phyloP scores from a whole-genome alignment of 2,888 invertebrate species.

The Drosophila acutilabella region DNA sequence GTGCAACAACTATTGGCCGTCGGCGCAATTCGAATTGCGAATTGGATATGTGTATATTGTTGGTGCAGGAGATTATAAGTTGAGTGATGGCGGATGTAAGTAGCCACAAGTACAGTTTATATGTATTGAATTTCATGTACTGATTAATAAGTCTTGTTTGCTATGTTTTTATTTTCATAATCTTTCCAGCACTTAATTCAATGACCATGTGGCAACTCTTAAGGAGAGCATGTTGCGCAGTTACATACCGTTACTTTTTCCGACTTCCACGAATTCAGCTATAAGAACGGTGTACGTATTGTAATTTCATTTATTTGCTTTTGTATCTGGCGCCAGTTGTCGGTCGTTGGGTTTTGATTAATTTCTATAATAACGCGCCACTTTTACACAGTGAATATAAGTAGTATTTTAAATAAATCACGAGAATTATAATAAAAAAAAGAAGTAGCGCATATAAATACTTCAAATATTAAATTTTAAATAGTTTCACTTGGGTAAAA shows the following conservation, averaged over 20 bases:
- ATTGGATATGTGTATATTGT: constrained; percentile 18
- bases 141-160: constrained; percentile 35
- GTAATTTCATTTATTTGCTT: constrained; percentile 32
- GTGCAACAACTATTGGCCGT: constrained; percentile 23
- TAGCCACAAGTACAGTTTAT: constrained; percentile 19
- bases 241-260: constrained; percentile 45
- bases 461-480: constrained; percentile 42
- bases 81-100: constrained; percentile 26
- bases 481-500: constrained; percentile 35
- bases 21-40: constrained; percentile 37
- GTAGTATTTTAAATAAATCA: constrained; percentile 17
- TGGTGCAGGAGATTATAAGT: constrained; percentile 25
- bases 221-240: constrained; percentile 22
- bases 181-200: background rate
- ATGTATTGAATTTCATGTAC: constrained; percentile 22
- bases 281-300: constrained; percentile 10
- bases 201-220: constrained; percentile 40
- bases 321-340: constrained; percentile 37
- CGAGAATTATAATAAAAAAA: constrained; percentile 10
- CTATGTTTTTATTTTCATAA: constrained; percentile 27
- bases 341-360: constrained; percentile 25
- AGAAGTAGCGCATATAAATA: constrained; percentile 61
- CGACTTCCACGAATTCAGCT: constrained; percentile 25
- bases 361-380: constrained; percentile 14
- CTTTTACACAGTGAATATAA: constrained; percentile 30